Base-by-base conservation (phyloP, 2,888 invertebrate species). In the Dasysyrphus albostriatus region DNA sequence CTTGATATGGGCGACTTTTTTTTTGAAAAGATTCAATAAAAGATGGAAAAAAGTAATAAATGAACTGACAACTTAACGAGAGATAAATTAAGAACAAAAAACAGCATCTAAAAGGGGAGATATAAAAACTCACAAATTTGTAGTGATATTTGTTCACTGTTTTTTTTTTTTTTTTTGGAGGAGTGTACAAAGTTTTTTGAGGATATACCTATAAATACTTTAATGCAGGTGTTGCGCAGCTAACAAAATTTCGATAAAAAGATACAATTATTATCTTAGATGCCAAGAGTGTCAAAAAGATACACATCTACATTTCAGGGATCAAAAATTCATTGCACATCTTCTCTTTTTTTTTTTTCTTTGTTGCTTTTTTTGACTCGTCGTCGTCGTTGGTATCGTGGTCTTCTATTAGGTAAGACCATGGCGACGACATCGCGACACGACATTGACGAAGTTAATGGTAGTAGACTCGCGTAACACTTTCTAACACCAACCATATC, bases 241-340 rank as follows among this genome's bases (percentile, higher is more conserved):
- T 54, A 69, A 70, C 63, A 44, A 67, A 54, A 58, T 77, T 77
- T 78, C 61, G 59, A 39, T 29, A 29, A 24, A 77, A 29, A 85
- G 58, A 81, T 74, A 77, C 56, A 70, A 65, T 24, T 67, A 63
- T 39, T 69, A 29, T 78, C 77, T 54, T 0, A 44, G 75, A 83
- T 83, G 82, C 77, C 78, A 81, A 61, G 24, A 24, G 78, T 82
- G 85, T 82, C 69, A 78, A 56, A 87, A 49, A 75, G 85, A 78
- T 87, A 74, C 29, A 59, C 5, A 59, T 39, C 59, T 37, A 59
- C 59, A 19, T 14, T 19, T 6, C 19, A 47, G 24, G 24, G 59
- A 75, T 79, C 78, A 73, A 32, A 77, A 77, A 87, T 87, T 72
- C 83, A 78, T 59, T 67, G 83, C 87, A 87, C 87, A 83, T 87